These are phyloP conservation scores for Acropternis orthonyx DNA, from an alignment of 2,797 vertebrate species.

Conservation along the genomic window DNA sequence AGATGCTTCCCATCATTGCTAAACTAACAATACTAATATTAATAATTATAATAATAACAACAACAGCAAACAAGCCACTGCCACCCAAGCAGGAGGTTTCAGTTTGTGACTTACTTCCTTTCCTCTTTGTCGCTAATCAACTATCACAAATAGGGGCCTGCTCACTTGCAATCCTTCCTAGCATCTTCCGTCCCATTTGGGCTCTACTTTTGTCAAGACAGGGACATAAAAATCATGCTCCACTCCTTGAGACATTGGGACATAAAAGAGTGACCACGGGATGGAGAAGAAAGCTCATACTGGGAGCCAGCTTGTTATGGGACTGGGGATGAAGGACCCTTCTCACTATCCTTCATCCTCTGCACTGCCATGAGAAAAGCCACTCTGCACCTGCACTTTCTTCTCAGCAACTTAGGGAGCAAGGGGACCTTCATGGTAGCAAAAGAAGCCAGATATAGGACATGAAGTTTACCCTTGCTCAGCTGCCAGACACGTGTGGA, in stretches of 20 bases:
- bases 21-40: neutral
- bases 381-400: neutral
- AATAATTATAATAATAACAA: neutral
- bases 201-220: neutral
- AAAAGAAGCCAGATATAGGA: neutral
- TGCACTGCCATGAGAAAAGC: neutral
- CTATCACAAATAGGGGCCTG: neutral
- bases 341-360: neutral
- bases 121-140: neutral
- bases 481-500: neutral
- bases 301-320: neutral
- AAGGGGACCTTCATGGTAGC: neutral
- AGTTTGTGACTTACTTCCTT: neutral
- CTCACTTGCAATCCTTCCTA: neutral
- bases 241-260: accelerated
- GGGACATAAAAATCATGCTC: neutral
- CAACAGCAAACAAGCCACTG: neutral
- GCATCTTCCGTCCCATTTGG: neutral
- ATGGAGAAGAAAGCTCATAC: neutral
- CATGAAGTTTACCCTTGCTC: neutral
- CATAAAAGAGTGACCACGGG: neutral
- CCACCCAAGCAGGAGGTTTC: neutral
- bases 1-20: neutral
- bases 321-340: neutral
- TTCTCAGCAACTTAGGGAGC: neutral